Conservation (phyloP, 2,113 vertebrate genomes). For the Brienomyrus longianalis region DNA sequence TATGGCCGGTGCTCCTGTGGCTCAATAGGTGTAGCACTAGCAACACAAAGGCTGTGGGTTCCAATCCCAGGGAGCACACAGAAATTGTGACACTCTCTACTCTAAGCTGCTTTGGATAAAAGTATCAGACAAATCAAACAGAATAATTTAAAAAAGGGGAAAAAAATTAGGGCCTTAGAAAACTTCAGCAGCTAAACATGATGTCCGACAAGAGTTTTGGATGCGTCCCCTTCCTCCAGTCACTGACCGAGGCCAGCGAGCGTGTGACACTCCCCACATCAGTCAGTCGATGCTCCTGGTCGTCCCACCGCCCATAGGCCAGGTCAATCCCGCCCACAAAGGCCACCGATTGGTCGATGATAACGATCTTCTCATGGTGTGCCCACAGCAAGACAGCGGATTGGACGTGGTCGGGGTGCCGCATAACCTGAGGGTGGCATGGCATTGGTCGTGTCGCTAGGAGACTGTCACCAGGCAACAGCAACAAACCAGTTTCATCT, state of each 20-base stretch:
- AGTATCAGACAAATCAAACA: background rate
- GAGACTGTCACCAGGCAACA: background rate
- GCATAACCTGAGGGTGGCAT: constrained; percentile 73
- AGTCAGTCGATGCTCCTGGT: constrained; percentile 80
- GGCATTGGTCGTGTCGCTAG: background rate
- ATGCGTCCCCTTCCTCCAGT: constrained; percentile 23
- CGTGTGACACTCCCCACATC: constrained; percentile 86
- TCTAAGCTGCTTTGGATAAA: background rate
- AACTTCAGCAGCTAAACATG: background rate
- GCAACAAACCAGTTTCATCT: background rate
- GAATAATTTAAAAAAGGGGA: background rate
- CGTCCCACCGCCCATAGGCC: constrained; percentile 93
- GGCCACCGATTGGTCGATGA: constrained; percentile 86
- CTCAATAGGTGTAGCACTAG: background rate
- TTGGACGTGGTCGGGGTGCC: constrained; percentile 92
- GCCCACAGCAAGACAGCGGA: constrained; percentile 92
- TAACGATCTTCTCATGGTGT: constrained; percentile 88
- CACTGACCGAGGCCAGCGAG: constrained; percentile 34
- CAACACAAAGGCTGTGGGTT: background rate
- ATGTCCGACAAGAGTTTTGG: background rate
- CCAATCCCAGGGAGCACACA: background rate
- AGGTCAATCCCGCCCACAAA: constrained; percentile 92
- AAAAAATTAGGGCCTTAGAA: background rate
- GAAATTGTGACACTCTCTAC: background rate
- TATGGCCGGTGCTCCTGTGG: background rate